phyloP scores from a whole-genome alignment of 2,113 vertebrate species.

The Aldabrachelys gigantea region DNA sequence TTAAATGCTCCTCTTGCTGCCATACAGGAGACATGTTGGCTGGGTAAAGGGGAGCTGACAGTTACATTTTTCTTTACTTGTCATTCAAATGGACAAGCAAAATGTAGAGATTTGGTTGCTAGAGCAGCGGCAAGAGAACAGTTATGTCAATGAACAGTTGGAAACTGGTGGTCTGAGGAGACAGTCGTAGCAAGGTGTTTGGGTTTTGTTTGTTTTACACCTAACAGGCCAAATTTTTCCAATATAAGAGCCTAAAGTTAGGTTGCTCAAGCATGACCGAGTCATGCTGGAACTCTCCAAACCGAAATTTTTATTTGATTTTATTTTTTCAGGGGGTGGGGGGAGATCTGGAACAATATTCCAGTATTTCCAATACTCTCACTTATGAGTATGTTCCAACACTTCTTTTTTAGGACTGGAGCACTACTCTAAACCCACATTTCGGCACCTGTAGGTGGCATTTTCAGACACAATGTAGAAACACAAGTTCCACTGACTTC shows the following conservation, averaged over 20 bases:
- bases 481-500: neutral
- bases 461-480: neutral
- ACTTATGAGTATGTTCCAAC: neutral
- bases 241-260: neutral
- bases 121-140: neutral
- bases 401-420: neutral
- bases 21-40: neutral
- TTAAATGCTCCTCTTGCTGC: neutral
- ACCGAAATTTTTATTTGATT: too few species aligned
- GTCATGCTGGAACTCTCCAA: neutral
- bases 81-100: neutral
- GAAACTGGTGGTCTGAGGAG: neutral
- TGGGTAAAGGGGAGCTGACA: neutral
- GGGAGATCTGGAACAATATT: neutral
- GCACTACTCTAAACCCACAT: neutral
- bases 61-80: neutral
- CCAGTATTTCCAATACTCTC: neutral
- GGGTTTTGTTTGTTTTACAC: neutral
- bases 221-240: neutral
- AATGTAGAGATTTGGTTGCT: neutral
- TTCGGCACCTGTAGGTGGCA: neutral
- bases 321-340: too few species aligned
- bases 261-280: neutral
- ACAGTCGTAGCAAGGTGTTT: too few species aligned
- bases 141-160: neutral